Base-by-base conservation (phyloP, 35 echinoderm and acorn worm species). In the Ophioderma brevispina region DNA sequence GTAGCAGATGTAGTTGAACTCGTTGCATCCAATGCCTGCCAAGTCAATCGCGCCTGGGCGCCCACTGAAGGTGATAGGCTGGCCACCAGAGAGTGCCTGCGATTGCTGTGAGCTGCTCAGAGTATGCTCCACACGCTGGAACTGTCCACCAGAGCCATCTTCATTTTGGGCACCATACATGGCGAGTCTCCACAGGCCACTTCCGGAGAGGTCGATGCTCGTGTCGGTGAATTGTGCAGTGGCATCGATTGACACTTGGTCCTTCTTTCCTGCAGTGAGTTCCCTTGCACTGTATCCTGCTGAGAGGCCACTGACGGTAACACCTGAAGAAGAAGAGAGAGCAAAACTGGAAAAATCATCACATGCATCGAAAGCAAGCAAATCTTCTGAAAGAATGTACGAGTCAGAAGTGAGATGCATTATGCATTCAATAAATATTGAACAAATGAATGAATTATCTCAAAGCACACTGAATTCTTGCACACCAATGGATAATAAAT, bases 11-110 rank as follows among this genome's bases (percentile, higher is more conserved):
- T 93, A 96, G 18, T 70, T 70, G 76, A 79, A 96, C 63, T 87
- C 91, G 8, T 91, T 96, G 35, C 94, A 96, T 5, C 94, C 94
- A 56, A 96, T 92, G 15, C 91, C 81, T 23, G 85, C 90, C 18
- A 92, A 43, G 78, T 96, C 94, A 90, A 93, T 93, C 39, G 56
- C 36, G 5, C 91, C 94, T 33, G 77, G 55, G 33, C 86, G 87
- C 6, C 85, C 56, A 19, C 19, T 89, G 87, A 81, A 96, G 15
- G 37, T 55, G 1, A 91, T 52, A 41, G 41, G 39, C 11, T 76
- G 37, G 14, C 82, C 38, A 0, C 32, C 49, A 34, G 83, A 64
- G 10, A 85, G 32, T 36, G 43, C 75, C 77, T 17, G 75, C 25
- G 39, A 39, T 76, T 85, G 82, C n/a, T 77, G 49, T 32, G 21